Conservation (phyloP, 2,888 invertebrate genomes). For the Erebia aethiops region DNA sequence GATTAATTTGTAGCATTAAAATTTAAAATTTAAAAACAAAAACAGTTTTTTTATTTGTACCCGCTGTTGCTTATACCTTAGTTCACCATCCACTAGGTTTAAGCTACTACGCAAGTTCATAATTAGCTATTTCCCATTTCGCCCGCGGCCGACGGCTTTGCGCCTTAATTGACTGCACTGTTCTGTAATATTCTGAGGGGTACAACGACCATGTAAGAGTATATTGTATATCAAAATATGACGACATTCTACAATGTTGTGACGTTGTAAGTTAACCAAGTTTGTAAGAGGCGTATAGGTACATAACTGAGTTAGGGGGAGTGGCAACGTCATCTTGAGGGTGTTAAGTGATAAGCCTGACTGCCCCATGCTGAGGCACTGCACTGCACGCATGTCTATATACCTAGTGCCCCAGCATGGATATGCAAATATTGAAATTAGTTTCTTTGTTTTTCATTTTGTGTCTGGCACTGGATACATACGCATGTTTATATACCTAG, state of each 20-base stretch:
- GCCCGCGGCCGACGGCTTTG: slow-evolving; percentile 67
- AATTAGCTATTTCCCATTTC: slow-evolving; percentile 81
- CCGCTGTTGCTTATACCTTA: slow-evolving; percentile 44
- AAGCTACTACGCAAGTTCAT: slow-evolving; percentile 76
- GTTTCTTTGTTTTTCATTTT: too few species aligned
- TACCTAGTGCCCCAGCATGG: too few species aligned
- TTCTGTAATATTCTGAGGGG: slow-evolving; percentile 42
- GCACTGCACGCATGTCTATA: too few species aligned
- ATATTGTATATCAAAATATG: slow-evolving; percentile 32
- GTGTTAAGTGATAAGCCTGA: too few species aligned
- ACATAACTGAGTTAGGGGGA: too few species aligned
- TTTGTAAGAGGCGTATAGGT: background rate
- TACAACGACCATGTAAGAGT: slow-evolving; percentile 26
- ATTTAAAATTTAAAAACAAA: too few species aligned
- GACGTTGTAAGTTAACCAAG: background rate
- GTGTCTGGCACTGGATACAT: too few species aligned
- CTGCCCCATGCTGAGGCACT: too few species aligned
- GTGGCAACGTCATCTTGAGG: too few species aligned
- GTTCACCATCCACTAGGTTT: slow-evolving; percentile 53
- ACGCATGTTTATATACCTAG: too few species aligned
- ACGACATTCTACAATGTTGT: slow-evolving; percentile 25
- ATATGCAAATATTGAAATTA: too few species aligned
- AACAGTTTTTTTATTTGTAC: background rate
- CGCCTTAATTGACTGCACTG: slow-evolving; percentile 75
- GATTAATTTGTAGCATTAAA: too few species aligned